A percentile compares a stretch with the other conserved stretches of the same genome.
Conservation (phyloP, 2,797 vertebrate genomes). For the Hylomyscus alleni region DNA sequence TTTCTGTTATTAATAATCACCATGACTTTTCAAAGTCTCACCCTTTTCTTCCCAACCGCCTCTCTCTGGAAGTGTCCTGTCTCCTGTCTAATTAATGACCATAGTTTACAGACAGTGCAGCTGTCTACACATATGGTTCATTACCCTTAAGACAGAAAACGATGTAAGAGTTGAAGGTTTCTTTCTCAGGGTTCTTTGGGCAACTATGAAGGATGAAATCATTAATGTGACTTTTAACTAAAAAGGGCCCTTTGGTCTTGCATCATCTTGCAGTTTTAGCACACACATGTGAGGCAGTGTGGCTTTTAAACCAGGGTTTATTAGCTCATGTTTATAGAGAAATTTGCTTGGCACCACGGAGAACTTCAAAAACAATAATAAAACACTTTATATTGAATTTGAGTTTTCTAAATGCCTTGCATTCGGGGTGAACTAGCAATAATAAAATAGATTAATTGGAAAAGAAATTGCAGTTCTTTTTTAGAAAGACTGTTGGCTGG, state of each 20-base stretch:
- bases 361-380: constrained; percentile 75
- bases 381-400: background rate
- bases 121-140: constrained; percentile 91
- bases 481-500: constrained; percentile 26
- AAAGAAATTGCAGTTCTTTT: constrained; percentile 53
- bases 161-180: constrained; percentile 91
- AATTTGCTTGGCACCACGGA: constrained; percentile 67
- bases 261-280: constrained; percentile 68
- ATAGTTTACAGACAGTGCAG: constrained; percentile 89
- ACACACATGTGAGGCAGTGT: background rate
- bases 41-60: constrained; percentile 63
- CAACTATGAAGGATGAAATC: constrained; percentile 89
- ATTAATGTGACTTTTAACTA: constrained; percentile 90
- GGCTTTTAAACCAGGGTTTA: constrained; percentile 72
- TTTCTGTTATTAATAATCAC: constrained; percentile 86
- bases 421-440: constrained; percentile 50
- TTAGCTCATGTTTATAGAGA: constrained; percentile 71
- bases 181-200: constrained; percentile 89
- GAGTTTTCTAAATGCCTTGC: constrained; percentile 57
- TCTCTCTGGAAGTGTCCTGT: constrained; percentile 86
- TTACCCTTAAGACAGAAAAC: constrained; percentile 91
- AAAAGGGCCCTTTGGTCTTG: constrained; percentile 72
- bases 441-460: constrained; percentile 71
- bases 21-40: constrained; percentile 85
- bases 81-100: constrained; percentile 91